Conservation (phyloP, 2,113 vertebrate species). For the Monarcha castaneiventris region DNA sequence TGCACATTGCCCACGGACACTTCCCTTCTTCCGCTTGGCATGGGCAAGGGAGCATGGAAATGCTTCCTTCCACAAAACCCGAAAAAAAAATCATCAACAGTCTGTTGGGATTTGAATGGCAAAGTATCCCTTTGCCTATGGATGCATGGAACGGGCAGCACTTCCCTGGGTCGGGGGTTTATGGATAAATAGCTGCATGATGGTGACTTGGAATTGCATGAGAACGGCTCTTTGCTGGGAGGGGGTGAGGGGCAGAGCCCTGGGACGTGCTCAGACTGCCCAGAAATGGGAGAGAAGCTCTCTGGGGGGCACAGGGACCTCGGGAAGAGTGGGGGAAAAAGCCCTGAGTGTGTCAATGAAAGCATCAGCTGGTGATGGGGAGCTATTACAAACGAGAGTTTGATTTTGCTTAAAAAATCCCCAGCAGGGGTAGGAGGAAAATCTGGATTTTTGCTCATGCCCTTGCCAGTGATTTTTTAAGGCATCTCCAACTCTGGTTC, state of each 20-base stretch:
- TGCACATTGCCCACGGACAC: background rate
- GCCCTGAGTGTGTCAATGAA: background rate
- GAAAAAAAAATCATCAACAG: background rate
- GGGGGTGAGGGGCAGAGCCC: background rate
- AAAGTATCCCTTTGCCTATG: background rate
- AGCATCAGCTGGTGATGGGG: background rate
- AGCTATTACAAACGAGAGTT: background rate
- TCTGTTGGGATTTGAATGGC: background rate
- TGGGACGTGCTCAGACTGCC: background rate
- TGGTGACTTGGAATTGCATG: background rate
- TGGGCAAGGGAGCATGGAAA: background rate
- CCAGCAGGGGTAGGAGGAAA: background rate
- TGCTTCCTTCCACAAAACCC: background rate
- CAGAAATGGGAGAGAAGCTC: background rate
- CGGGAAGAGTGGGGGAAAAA: background rate
- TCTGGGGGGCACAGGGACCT: background rate
- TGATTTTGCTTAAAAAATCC: background rate
- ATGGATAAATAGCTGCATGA: background rate
- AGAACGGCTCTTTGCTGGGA: background rate
- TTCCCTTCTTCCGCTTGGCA: slow-evolving; percentile 14
- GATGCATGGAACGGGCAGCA: background rate
- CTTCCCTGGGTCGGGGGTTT: background rate
- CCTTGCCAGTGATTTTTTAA: background rate
- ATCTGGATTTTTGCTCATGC: background rate
- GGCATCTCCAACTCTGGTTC: background rate